Evolutionary conservation across 2,888 invertebrate species (phyloP).

Genomic region (Bimastos eiseni): DNA sequence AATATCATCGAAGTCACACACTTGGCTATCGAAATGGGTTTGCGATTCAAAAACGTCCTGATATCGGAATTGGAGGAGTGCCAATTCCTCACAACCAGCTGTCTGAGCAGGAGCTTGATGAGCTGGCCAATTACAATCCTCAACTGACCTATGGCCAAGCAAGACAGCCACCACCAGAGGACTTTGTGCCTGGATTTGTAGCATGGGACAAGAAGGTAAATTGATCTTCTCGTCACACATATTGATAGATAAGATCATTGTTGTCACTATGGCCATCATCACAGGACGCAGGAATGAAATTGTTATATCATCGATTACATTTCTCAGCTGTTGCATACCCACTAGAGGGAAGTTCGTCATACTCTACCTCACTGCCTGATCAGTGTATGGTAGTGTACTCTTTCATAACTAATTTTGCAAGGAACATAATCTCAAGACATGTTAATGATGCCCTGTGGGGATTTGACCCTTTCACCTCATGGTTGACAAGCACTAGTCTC

Average conservation of each 20-base stretch:
- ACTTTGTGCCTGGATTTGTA: slow-evolving; percentile 63
- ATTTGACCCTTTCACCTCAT: too few relatives aligned
- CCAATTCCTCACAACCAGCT: slow-evolving; percentile 58
- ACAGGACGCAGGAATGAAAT: not conserved
- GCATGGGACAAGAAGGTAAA: slow-evolving; percentile 63
- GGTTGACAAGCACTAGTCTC: too few relatives aligned
- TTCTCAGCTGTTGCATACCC: not conserved
- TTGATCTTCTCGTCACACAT: not conserved
- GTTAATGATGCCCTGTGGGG: too few relatives aligned
- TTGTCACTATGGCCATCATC: not conserved
- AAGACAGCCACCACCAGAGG: slow-evolving; percentile 61
- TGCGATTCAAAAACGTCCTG: slow-evolving; percentile 53
- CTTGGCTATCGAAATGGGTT: slow-evolving; percentile 61
- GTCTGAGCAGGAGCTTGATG: slow-evolving; percentile 59
- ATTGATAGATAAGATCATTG: not conserved
- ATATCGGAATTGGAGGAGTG: slow-evolving; percentile 58
- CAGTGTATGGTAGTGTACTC: too few relatives aligned
- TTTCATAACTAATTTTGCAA: too few relatives aligned
- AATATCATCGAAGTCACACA: slow-evolving; percentile 60
- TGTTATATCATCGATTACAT: not conserved
- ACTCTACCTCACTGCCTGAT: too few relatives aligned
- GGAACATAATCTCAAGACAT: too few relatives aligned
- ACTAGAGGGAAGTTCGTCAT: not conserved
- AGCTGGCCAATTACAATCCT: slow-evolving; percentile 61
- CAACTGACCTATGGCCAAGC: slow-evolving; percentile 63